phyloP scores from a whole-genome alignment of 23 tunicate genomes.

The Ciona savignyi region DNA sequence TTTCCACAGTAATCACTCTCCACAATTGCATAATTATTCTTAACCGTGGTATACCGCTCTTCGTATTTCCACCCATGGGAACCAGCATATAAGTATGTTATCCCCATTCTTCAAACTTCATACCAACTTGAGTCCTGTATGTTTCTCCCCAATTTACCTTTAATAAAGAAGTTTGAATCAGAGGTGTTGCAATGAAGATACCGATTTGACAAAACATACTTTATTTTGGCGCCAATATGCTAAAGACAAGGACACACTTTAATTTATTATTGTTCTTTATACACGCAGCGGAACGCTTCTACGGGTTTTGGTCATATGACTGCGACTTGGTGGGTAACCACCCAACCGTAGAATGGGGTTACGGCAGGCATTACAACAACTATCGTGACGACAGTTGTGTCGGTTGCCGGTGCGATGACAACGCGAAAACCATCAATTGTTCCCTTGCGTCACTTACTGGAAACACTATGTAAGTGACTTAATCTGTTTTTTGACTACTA shows the following conservation, averaged over 20 bases:
- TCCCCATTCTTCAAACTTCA: too few relatives aligned
- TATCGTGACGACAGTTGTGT: conserved; percentile 6
- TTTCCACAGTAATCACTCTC: too few relatives aligned
- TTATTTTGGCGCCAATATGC: not conserved
- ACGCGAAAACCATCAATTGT: conserved; percentile 8
- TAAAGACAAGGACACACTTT: not conserved
- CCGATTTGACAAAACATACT: too few relatives aligned
- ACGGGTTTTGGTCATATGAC: conserved; percentile 30
- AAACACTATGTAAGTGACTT: conserved; percentile 5
- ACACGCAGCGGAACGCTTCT: not conserved
- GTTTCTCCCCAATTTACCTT: too few relatives aligned
- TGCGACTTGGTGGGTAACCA: conserved; percentile 19
- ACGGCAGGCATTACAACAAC: conserved; percentile 25
- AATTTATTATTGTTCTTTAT: not conserved
- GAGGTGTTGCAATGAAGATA: too few relatives aligned
- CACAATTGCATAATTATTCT: too few relatives aligned
- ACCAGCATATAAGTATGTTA: too few relatives aligned
- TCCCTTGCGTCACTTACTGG: conserved; percentile 1
- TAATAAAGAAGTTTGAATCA: too few relatives aligned
- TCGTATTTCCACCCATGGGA: too few relatives aligned
- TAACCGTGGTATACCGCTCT: too few relatives aligned
- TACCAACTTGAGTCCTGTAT: too few relatives aligned
- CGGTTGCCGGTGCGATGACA: conserved; percentile 14
- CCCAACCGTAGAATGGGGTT: conserved; percentile 14
- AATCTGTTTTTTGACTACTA: not conserved